phyloP scores from a whole-genome alignment of 2,113 vertebrate genomes.

The Crotophaga sulcirostris region DNA sequence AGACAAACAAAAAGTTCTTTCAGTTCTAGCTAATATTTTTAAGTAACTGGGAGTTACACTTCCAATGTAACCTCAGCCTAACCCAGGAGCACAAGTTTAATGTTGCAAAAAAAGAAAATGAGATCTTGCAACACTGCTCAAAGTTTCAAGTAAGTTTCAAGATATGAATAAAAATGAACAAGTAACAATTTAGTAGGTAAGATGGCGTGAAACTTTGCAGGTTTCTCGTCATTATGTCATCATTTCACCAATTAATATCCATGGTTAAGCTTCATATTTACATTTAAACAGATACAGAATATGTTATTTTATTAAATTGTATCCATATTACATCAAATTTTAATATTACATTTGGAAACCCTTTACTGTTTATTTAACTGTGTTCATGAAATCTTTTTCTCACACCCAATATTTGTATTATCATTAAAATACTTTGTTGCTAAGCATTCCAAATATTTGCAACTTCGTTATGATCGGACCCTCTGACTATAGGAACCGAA shows the following conservation, averaged over 20 bases:
- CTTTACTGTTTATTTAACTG: not conserved
- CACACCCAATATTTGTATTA: slow-evolving; percentile 3
- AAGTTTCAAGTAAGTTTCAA: not conserved
- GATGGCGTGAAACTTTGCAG: not conserved
- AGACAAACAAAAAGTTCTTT: not conserved
- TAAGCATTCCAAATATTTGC: slow-evolving; percentile 78
- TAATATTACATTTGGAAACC: not conserved
- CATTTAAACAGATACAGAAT: slow-evolving; percentile 20
- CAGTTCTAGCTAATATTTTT: not conserved
- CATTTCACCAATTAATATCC: slow-evolving; percentile 39
- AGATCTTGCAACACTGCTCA: not conserved
- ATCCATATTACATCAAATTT: not conserved
- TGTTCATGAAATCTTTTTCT: slow-evolving; percentile 20
- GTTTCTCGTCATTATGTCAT: not conserved
- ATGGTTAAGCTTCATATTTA: slow-evolving; percentile 40
- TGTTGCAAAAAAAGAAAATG: not conserved
- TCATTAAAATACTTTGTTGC: slow-evolving; percentile 57
- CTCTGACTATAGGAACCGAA: slow-evolving; percentile 24
- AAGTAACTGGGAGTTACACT: not conserved
- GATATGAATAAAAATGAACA: not conserved
- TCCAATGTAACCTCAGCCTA: not conserved
- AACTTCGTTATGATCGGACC: not conserved
- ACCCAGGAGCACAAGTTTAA: not conserved
- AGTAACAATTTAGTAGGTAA: not conserved
- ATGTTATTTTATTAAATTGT: slow-evolving; percentile 9